Base-by-base conservation (phyloP, 2,888 invertebrate genomes). In the Himalopsyche anomala region DNA sequence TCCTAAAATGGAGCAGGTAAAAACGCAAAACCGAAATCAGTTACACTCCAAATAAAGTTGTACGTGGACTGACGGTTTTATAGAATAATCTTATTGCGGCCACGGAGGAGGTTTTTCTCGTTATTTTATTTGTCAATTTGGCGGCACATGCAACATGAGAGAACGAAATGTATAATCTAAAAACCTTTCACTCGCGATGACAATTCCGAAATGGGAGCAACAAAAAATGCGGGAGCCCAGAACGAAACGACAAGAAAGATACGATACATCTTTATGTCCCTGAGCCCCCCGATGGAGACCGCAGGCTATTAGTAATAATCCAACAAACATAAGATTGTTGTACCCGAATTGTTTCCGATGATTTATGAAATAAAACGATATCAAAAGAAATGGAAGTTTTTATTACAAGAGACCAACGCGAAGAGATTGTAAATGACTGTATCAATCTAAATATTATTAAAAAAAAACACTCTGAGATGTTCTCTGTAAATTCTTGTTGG, bases 141-240 rank as follows among this genome's bases (percentile, higher is more conserved):
- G 83, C 83, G 80, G 81, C 54, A 83, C 83, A 85, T 83, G 83
- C 80, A 74, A 74, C 74, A 83, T 85, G 85, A 82, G 62, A 85
- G 51, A 85, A 12, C 51, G 12, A 74, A 74, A 28, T 74, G 74
- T 15, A 74, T 74, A 74, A 83, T 81, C 86, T 19, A 86, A 85
- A 85, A 86, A 86, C 81, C 80, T 86, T 86, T 86, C 86, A 84
- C 86, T 86, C n/a, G 74, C 82, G 81, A 86, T 86, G 86, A 86
- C 86, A 86, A 86, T 80, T 74, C 74, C 74, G 15, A 74, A 51
- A 74, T 74, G 74, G 36, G 19, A 36, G 74, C 36, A 36, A 83
- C 45, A 82, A 82, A 82, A 54, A 82, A 51, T 28, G 17, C 55
- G 15, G 38, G 54, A 38, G 36, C 19, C 74, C 45, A n/a, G 12